These are phyloP conservation scores for Oryzias javanicus DNA, from an alignment of 2,113 vertebrate species.

Conservation along the genomic window DNA sequence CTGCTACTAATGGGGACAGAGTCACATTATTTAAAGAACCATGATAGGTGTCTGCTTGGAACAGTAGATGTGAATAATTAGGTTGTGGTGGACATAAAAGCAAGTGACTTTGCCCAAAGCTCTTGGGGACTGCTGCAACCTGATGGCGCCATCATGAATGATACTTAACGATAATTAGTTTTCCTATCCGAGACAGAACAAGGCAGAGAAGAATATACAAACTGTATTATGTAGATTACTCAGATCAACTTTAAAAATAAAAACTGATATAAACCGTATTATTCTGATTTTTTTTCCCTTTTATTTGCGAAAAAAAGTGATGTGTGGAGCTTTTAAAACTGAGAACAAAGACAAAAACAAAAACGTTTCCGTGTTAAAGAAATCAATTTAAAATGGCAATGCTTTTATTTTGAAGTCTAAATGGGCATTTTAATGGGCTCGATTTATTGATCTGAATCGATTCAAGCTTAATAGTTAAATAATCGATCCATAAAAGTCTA, in stretches of 20 bases:
- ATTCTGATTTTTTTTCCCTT: too few relatives aligned
- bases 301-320: too few relatives aligned
- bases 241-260: too few relatives aligned
- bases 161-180: constrained; percentile 27
- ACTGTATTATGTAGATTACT: neutral
- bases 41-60: constrained; percentile 8
- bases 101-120: constrained; percentile 18
- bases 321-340: too few relatives aligned
- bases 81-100: constrained; percentile 7
- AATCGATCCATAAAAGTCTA: too few relatives aligned
- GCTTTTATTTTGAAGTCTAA: too few relatives aligned
- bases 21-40: constrained; percentile 22
- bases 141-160: constrained; percentile 6
- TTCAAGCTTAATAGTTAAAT: too few relatives aligned
- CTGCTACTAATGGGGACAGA: constrained; percentile 21
- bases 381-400: too few relatives aligned
- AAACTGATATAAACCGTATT: too few relatives aligned
- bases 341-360: neutral
- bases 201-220: neutral
- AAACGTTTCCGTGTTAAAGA: too few relatives aligned
- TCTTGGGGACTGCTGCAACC: constrained; percentile 18
- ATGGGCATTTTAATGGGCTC: too few relatives aligned
- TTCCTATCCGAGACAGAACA: constrained; percentile 15
- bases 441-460: too few relatives aligned
- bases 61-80: neutral